These are phyloP conservation scores for Papilio dardanus DNA, from an alignment of 1,140 invertebrate species.

Conservation along the genomic window DNA sequence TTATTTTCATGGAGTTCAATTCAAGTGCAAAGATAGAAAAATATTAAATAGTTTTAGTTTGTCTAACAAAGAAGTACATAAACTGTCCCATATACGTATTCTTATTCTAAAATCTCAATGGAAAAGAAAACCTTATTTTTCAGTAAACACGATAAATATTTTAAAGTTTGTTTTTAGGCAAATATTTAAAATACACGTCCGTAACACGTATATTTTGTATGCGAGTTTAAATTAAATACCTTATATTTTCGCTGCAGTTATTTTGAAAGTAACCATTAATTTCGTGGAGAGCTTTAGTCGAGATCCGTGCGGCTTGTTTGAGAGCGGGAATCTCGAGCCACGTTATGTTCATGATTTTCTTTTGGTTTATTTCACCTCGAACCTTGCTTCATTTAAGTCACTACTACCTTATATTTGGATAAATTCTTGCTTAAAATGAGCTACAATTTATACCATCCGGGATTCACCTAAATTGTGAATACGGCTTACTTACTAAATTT, in stretches of 20 bases:
- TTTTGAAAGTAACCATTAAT: slow-evolving; percentile 27
- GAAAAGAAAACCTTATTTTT: neutral
- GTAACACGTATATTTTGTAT: slow-evolving; percentile 4
- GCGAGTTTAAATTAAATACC: slow-evolving; percentile 16
- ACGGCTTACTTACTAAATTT: neutral
- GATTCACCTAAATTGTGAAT: neutral
- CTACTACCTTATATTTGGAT: slow-evolving; percentile 6
- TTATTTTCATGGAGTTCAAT: neutral
- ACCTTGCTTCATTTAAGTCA: slow-evolving; percentile 16
- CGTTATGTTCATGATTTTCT: slow-evolving; percentile 18
- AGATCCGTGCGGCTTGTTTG: slow-evolving; percentile 21
- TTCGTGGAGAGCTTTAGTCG: slow-evolving; percentile 13
- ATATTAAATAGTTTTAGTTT: no score
- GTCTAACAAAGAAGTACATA: no score
- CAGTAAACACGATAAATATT: neutral
- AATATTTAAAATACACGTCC: slow-evolving; percentile 16
- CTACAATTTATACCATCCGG: neutral
- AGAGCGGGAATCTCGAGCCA: neutral
- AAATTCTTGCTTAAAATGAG: neutral
- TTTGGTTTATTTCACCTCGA: slow-evolving; percentile 22
- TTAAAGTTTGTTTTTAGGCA: slow-evolving; percentile 5
- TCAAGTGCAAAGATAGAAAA: no score
- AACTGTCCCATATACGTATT: neutral
- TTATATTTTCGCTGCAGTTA: slow-evolving; percentile 25
- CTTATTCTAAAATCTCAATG: neutral